These are phyloP conservation scores for Cephus cinctus DNA, from an alignment of 1,140 invertebrate species.

Conservation along the genomic window DNA sequence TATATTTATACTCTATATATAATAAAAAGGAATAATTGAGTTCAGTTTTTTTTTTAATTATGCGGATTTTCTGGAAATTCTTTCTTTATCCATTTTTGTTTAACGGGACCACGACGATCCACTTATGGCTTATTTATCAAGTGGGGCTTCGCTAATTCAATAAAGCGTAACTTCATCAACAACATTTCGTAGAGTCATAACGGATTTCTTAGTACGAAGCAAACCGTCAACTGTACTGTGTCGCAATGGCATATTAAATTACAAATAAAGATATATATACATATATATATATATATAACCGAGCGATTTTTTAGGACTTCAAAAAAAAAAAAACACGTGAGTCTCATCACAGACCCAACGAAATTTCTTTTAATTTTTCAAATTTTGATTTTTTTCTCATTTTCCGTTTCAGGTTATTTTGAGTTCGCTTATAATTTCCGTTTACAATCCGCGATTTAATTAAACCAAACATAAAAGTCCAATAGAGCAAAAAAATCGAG, in stretches of 20 bases:
- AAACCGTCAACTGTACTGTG: no score
- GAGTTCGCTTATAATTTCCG: conserved; percentile 15
- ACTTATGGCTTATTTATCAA: conserved; percentile 36
- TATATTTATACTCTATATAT: no score
- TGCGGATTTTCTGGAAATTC: not conserved
- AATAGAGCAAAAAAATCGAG: conserved; percentile 9
- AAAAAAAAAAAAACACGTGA: no score
- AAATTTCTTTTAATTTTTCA: conserved; percentile 20
- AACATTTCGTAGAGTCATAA: conserved; percentile 34
- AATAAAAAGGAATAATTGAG: no score
- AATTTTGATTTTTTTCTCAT: no score
- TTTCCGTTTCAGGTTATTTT: conserved; percentile 27
- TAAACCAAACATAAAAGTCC: not conserved
- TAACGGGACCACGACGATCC: conserved; percentile 38
- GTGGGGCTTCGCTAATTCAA: conserved; percentile 50
- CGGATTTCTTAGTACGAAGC: conserved; percentile 35
- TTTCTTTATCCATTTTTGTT: conserved; percentile 28
- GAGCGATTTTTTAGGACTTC: no score
- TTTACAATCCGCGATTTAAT: conserved; percentile 11
- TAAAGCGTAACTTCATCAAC: conserved; percentile 48
- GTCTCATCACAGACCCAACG: no score
- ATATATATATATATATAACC: no score
- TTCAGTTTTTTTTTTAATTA: no score
- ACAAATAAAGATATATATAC: no score
- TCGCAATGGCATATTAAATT: no score